Conservation (phyloP, 1,140 invertebrate species). For the Bombus fervidus region DNA sequence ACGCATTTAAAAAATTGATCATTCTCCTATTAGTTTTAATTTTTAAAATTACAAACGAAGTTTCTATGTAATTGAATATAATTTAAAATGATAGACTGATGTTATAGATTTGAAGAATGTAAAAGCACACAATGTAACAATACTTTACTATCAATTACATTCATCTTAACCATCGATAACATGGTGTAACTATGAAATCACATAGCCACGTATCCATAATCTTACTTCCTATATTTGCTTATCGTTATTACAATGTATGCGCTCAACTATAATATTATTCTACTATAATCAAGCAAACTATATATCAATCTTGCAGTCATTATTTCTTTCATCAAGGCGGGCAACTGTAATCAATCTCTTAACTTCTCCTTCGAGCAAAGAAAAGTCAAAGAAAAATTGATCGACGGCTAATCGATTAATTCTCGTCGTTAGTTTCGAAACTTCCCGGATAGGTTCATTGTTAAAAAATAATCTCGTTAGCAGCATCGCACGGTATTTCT, state of each 20-base stretch:
- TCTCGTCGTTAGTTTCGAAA: not conserved
- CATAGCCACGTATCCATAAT: not conserved
- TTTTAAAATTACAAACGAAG: not conserved
- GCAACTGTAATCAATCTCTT: too few relatives aligned
- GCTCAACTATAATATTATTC: not conserved
- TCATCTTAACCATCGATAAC: too few relatives aligned
- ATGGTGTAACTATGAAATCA: too few relatives aligned
- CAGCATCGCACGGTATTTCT: not conserved
- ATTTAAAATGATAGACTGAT: not conserved
- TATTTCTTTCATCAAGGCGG: not conserved
- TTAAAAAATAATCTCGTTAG: not conserved
- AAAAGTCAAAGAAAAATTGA: too few relatives aligned
- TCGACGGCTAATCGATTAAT: too few relatives aligned
- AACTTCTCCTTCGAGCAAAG: too few relatives aligned
- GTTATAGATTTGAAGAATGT: too few relatives aligned
- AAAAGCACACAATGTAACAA: too few relatives aligned
- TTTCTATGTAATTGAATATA: not conserved
- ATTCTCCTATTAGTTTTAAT: not conserved
- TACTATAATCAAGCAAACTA: not conserved
- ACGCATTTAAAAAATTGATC: not conserved
- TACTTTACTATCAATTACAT: too few relatives aligned
- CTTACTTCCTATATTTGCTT: not conserved
- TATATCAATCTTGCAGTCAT: not conserved
- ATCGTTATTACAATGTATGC: not conserved
- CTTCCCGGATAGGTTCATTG: not conserved